Conservation (phyloP, 92 coral and sea anemone species). For the Phenganax stokvisi region DNA sequence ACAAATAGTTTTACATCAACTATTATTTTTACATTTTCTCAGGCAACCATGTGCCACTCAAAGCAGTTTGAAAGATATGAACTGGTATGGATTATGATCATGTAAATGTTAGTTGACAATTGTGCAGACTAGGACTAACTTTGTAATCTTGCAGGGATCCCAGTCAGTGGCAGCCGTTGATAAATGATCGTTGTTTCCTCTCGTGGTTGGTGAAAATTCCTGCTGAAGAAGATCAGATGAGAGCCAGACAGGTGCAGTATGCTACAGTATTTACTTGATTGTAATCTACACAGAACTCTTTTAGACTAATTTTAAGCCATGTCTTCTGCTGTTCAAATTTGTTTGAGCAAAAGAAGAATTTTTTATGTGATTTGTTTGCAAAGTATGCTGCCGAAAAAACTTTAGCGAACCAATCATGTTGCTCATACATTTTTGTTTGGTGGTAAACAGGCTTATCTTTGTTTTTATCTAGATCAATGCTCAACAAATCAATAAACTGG, state of each 20-base stretch:
- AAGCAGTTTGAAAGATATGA: constrained; percentile 94
- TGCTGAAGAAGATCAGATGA: constrained; percentile 91
- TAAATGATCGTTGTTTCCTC: constrained; percentile 90
- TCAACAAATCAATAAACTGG: constrained; percentile 96
- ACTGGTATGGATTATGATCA: constrained; percentile 60
- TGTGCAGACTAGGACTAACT: not conserved
- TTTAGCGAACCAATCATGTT: no score
- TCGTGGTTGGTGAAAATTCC: constrained; percentile 99
- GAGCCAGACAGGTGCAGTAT: constrained; percentile 82
- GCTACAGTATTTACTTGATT: not conserved
- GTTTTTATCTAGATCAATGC: constrained; percentile 67
- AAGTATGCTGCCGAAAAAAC: no score
- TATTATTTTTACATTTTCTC: constrained; percentile 4
- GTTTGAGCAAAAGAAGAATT: no score
- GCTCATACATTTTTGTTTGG: not conserved
- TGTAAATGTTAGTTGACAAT: not conserved
- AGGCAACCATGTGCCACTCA: constrained; percentile 99
- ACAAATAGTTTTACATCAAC: no score
- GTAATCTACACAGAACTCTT: not conserved
- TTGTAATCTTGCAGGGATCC: constrained; percentile 66
- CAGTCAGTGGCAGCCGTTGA: constrained; percentile 96
- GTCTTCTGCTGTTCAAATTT: not conserved
- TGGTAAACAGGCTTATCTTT: not conserved
- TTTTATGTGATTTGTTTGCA: no score
- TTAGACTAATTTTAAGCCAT: not conserved